Base-by-base conservation (phyloP, 2,113 vertebrate species). In the Laticauda laticaudata region DNA sequence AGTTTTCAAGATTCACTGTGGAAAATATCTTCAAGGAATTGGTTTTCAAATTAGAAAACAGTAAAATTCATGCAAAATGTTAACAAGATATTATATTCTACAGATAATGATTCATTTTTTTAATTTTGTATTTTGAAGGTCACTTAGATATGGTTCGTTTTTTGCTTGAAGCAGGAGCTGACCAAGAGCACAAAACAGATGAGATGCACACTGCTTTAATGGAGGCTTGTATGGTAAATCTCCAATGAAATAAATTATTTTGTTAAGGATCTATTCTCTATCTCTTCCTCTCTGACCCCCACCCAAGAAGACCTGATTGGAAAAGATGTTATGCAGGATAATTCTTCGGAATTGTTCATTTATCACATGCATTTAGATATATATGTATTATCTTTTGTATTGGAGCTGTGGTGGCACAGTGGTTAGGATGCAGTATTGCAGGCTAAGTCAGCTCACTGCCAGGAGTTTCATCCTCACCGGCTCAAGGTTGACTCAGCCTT, bases 141-240 rank as follows among this genome's bases (percentile, higher is more conserved):
- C 99, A 99, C 97, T 98, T 99, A 97, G 99, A 99, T 96, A 99
- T 99, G 99, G 99, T 99, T 98, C 98, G 99, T 51, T 99, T 99
- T 98, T 97, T 99, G 61, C 98, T 99, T 97, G 99, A 99, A 97
- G 99, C 99, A 95, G 99, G 99, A 96, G 99, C 99, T 92, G 99
- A 99, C 97, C 99, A 99, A 97, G 99, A 99, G 95, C 99, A 99
- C 95, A 99, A 99, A 98, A 99, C 99, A 3, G 99, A 99, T 94
- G 99, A 99, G 97, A 99, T 99, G 99, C 99, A 99, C 97, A 99
- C 99, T 0, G 99, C 99, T 0, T 98, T 99, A 93, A 99, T 99
- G 99, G 99, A 99, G 94, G 99, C 99, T 94, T 99, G 99, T 98
- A 99, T 99, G 99, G 99, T 99, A 98, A 99, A 96, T 92, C 90